Base-by-base conservation (phyloP, 1,140 invertebrate species). In the Calliopsis andreniformis region DNA sequence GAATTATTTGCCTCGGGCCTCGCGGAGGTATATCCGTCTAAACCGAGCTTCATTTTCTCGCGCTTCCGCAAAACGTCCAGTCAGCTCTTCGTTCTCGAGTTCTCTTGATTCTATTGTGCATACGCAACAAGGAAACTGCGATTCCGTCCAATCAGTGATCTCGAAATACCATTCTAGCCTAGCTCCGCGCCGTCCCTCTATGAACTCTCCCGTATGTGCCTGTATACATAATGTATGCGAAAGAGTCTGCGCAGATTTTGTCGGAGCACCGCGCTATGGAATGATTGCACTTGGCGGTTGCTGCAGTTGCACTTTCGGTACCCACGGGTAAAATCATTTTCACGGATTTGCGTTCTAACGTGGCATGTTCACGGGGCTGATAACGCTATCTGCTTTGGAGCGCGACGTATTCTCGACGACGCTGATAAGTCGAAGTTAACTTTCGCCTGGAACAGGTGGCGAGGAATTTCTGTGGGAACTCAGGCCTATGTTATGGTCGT, bases 241-340 rank as follows among this genome's bases (percentile, higher is more conserved):
- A 75, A 66, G 28, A 67, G 63, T 45, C 39, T 47, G 62, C 30
- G 35, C 56, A 35, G 58, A 45, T 28, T 58, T 25, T 61, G 42
- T 7, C 42, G 25, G 43, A 59, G 53, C 39, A 42, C 45, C 12
- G 35, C 25, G 56, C 28, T 45, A 43, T 30, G 39, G 45, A 28
- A 51, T 58, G 72, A 82, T 76, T 56, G 66, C 61, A 77, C 39
- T 67, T 30, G n/a, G 30, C 18, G 53, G 53, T 63, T 71, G 79
- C 79, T 62, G 80, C 75, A 71, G 53, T 77, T 71, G 79, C 78
- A 81, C 49, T 80, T 80, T 76, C 23, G 42, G 23, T n/a, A 56
- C 43, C 43, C 42, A 2, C n/a, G n/a, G 39, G 56, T 32, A 42
- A 51, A 39, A 39, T 59, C 56, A 47, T 76, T 81, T 69, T 63